Evolutionary conservation across 2,888 invertebrate genomes (phyloP), one percentile per base, ranked within the genome.

Genomic region (Diachrysia chrysitis): DNA sequence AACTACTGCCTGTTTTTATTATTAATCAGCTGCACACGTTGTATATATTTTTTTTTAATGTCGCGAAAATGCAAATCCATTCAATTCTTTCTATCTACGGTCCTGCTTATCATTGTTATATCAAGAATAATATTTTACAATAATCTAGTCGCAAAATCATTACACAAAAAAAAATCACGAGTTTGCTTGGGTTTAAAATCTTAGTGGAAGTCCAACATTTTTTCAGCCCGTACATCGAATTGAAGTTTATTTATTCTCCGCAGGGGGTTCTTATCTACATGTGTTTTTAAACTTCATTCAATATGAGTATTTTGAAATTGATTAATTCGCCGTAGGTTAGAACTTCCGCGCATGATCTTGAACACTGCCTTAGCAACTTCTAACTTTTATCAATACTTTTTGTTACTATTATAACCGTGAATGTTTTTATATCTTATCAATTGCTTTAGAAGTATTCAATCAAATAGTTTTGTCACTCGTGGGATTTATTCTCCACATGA

Each of bases 361-460:
- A 37, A n/a, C 10, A 32, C 10, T 32, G 42, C 42, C 42, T 42
- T 42, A 37, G 37, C 5, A 10, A 16, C 37, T 37, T 37, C 37
- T 37, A 37, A 37, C n/a, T n/a, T 37, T 37, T 42, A 42, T 42
- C 42, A 42, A n/a, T 42, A 42, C 42, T n/a, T 42, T n/a, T n/a
- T 5, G 42, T 42, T 42, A 42, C 42, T 42, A 42, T 42, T 16
- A 37, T 37, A 37, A 37, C 42, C n/a, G n/a, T 42, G n/a, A n/a
- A 42, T n/a, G n/a, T 14, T 1, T 3, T 37, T 16, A 42, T n/a
- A 42, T 42, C n/a, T 42, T n/a, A 42, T 42, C 42, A 42, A 42
- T 42, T 42, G 42, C n/a, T n/a, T 42, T n/a, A 42, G 42, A n/a
- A 42, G 42, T n/a, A 42, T 42, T 42, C 42, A 42, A 42, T 42